phyloP scores from a whole-genome alignment of 2,888 invertebrate species.

The Rhodophaea formosa region DNA sequence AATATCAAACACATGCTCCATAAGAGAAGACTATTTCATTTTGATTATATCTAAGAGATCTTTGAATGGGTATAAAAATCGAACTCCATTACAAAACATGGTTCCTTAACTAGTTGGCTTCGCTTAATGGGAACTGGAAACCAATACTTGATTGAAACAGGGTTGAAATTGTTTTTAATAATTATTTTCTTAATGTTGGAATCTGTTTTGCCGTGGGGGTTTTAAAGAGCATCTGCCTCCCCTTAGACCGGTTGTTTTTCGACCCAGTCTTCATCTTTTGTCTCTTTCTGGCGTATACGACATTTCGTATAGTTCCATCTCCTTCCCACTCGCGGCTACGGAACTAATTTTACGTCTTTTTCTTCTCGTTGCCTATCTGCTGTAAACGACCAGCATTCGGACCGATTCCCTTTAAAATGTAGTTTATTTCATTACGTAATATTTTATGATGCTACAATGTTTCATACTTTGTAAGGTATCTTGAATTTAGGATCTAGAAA shows the following conservation, averaged over 20 bases:
- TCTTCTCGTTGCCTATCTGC: conserved; percentile 64
- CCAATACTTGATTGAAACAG: not conserved
- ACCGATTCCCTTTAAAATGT: conserved; percentile 44
- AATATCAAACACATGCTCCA: too few species aligned
- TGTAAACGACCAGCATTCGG: conserved; percentile 51
- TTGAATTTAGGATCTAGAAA: not conserved
- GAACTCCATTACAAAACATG: conserved; percentile 29
- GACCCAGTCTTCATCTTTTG: conserved; percentile 48
- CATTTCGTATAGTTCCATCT: conserved; percentile 37
- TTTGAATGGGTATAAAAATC: not conserved
- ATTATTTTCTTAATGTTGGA: conserved; percentile 72
- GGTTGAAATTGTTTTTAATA: conserved; percentile 42
- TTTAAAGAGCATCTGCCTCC: conserved; percentile 74
- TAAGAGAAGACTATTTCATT: not conserved
- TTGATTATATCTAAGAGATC: not conserved
- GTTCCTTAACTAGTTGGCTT: conserved; percentile 27
- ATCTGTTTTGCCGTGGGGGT: conserved; percentile 71
- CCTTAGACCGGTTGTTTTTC: conserved; percentile 71
- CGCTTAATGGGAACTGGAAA: not conserved
- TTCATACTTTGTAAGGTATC: not conserved
- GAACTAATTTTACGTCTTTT: conserved; percentile 75
- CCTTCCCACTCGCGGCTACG: conserved; percentile 55
- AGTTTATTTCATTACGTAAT: conserved; percentile 44
- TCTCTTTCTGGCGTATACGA: conserved; percentile 48
- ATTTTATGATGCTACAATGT: conserved; percentile 22